A percentile compares a stretch with the other conserved stretches of the same genome.
Conservation (phyloP, 2,113 vertebrate genomes). For the Tetraodon nigroviridis region DNA sequence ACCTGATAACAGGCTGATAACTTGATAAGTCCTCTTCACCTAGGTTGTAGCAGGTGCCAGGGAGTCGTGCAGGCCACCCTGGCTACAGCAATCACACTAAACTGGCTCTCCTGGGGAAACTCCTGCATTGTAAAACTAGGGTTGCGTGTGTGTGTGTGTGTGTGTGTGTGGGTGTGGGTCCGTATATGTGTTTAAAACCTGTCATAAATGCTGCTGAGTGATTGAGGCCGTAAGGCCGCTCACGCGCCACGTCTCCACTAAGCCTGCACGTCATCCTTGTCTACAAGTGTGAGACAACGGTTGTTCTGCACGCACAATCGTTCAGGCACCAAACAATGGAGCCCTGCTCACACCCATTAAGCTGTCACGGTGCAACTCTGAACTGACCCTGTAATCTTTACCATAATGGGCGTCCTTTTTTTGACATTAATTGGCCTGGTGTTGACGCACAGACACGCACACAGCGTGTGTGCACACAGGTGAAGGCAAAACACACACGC, state of each 20-base stretch:
- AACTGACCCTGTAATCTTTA: slow-evolving; percentile 35
- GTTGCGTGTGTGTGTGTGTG: slow-evolving; percentile 6
- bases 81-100: slow-evolving; percentile 7
- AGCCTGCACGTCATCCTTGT: slow-evolving; percentile 12
- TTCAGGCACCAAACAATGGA: slow-evolving; percentile 40
- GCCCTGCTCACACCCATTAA: slow-evolving; percentile 44
- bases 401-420: slow-evolving; percentile 19
- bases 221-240: slow-evolving; percentile 49
- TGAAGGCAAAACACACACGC: not conserved
- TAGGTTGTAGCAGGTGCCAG: slow-evolving; percentile 29
- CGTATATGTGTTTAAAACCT: not conserved
- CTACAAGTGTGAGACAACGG: slow-evolving; percentile 29
- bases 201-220: slow-evolving; percentile 41
- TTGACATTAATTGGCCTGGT: slow-evolving; percentile 28
- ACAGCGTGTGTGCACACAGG: slow-evolving; percentile 7
- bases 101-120: slow-evolving; percentile 18
- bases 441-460: not conserved
- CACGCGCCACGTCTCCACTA: slow-evolving; percentile 45
- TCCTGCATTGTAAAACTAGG: slow-evolving; percentile 8
- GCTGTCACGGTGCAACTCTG: slow-evolving; percentile 29
- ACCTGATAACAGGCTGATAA: no score
- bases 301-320: slow-evolving; percentile 29
- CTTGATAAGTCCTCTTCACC: not conserved
- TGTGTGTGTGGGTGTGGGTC: not conserved
- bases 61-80: slow-evolving; percentile 27